phyloP scores from a whole-genome alignment of 2,888 invertebrate species.

The Branchipolynoe longqiensis region DNA sequence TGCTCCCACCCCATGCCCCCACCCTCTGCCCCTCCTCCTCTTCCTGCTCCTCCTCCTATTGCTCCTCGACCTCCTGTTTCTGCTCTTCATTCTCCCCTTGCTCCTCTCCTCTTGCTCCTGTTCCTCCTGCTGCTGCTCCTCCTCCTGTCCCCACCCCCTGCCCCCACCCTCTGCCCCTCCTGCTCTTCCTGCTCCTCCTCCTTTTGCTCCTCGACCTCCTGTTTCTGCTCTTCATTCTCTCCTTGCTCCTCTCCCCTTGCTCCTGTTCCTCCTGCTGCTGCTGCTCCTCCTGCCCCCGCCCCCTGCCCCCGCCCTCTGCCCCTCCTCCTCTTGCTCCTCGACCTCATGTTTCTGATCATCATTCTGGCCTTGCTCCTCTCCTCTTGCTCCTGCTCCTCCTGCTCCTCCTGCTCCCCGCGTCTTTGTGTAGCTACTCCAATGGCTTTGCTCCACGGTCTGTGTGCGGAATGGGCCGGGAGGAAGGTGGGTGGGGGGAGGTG shows the following conservation, averaged over 20 bases:
- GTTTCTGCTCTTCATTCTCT: background rate
- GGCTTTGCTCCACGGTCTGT: background rate
- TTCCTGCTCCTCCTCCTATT: background rate
- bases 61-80: background rate
- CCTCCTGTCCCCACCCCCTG: background rate
- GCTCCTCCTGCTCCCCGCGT: background rate
- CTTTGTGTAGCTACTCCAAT: no score
- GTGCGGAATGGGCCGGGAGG: background rate
- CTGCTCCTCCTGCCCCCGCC: no score
- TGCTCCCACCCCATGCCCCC: background rate
- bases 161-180: background rate
- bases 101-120: background rate
- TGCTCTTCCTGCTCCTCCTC: background rate
- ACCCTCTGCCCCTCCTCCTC: background rate
- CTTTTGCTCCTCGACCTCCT: background rate
- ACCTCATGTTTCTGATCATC: background rate
- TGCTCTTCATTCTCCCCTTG: background rate
- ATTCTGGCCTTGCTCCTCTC: no score
- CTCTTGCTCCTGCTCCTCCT: background rate
- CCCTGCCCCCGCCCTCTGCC: background rate
- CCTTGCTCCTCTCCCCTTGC: background rate
- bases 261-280: background rate
- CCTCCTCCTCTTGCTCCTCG: background rate
- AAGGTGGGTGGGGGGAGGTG: background rate
- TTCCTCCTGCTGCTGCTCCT: background rate